These are phyloP conservation scores for Pyrochroa serraticornis DNA, from an alignment of 2,888 invertebrate species.

Conservation along the genomic window DNA sequence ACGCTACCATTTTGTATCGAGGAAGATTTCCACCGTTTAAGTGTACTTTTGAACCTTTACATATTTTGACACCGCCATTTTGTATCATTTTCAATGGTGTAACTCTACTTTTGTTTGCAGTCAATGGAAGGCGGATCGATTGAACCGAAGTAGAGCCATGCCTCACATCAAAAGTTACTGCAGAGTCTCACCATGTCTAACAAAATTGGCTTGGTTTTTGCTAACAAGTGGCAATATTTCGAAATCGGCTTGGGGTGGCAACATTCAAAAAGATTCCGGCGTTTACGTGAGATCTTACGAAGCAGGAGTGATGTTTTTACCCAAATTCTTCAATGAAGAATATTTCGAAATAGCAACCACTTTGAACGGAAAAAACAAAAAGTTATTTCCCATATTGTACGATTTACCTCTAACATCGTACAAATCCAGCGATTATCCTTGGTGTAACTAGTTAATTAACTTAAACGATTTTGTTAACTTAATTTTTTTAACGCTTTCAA, in stretches of 20 bases:
- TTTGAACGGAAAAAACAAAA: conserved; percentile 43
- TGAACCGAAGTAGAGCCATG: conserved; percentile 80
- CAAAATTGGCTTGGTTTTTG: conserved; percentile 79
- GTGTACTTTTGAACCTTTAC: too few relatives aligned
- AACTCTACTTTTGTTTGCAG: too few relatives aligned
- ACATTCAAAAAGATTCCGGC: conserved; percentile 65
- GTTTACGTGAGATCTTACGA: conserved; percentile 85
- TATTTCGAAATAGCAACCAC: conserved; percentile 50
- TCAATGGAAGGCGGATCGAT: conserved; percentile 80
- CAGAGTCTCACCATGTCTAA: conserved; percentile 71
- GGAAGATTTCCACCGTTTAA: too few relatives aligned
- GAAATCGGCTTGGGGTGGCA: conserved; percentile 95
- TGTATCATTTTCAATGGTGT: too few relatives aligned
- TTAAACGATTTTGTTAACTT: too few relatives aligned
- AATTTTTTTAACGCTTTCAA: too few relatives aligned
- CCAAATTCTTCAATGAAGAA: conserved; percentile 76
- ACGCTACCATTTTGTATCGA: too few relatives aligned
- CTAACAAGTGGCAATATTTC: conserved; percentile 95
- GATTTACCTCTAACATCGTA: conserved; percentile 83
- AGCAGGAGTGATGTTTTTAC: conserved; percentile 87
- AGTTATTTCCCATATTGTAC: conserved; percentile 73
- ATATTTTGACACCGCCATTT: too few relatives aligned
- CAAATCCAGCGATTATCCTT: conserved; percentile 70
- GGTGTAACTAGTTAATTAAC: conserved; percentile 51
- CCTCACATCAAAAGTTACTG: conserved; percentile 95